Conservation (phyloP, 2,888 invertebrate species). For the Cephus pygmeus region DNA sequence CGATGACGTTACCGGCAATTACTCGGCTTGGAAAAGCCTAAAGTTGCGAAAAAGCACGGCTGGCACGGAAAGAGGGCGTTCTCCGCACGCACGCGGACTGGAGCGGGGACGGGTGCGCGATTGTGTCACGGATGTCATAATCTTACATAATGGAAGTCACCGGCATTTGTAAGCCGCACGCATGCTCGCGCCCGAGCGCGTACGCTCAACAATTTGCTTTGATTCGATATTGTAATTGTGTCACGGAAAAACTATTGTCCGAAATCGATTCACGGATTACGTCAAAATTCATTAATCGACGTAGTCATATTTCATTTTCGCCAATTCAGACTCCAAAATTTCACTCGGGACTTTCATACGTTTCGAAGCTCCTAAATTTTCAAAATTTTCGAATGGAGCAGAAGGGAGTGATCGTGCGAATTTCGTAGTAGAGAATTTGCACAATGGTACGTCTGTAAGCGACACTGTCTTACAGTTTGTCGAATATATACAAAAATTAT, state of each 20-base stretch:
- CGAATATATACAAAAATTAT: background rate
- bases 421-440: background rate
- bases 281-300: background rate
- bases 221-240: constrained; percentile 51
- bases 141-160: constrained; percentile 56
- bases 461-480: background rate
- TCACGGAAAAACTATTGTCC: constrained; percentile 43
- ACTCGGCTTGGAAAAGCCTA: constrained; percentile 38
- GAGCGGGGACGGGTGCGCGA: constrained; percentile 27
- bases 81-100: constrained; percentile 42
- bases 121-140: constrained; percentile 64
- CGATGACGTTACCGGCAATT: constrained; percentile 18
- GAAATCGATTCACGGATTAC: background rate
- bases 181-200: constrained; percentile 23
- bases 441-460: background rate
- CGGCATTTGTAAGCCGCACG: constrained; percentile 49
- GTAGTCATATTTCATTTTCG: background rate
- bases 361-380: background rate
- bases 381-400: too few species aligned
- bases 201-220: constrained; percentile 53
- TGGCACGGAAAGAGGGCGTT: constrained; percentile 57
- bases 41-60: constrained; percentile 50
- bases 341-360: background rate
- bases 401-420: background rate
- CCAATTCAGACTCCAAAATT: background rate